phyloP scores from a whole-genome alignment of 2,888 invertebrate genomes.

The Mystacides longicornis region DNA sequence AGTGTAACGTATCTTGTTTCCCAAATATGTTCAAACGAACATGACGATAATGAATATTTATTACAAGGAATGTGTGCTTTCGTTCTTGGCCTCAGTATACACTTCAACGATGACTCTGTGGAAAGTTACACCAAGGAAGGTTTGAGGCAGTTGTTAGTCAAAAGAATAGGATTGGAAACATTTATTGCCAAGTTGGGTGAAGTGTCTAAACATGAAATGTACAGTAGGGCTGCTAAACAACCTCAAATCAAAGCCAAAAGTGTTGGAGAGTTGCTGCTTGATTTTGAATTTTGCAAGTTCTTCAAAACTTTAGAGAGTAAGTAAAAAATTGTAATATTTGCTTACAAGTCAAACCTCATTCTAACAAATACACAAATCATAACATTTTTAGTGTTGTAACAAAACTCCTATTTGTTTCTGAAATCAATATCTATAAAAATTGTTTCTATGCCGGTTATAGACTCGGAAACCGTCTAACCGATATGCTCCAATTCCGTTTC shows the following conservation, averaged over 20 bases:
- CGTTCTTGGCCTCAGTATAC: conserved; percentile 84
- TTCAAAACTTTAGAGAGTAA: conserved; percentile 75
- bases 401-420: no score
- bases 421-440: no score
- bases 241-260: conserved; percentile 78
- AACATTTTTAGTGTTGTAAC: no score
- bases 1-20: conserved; percentile 81
- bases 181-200: conserved; percentile 80
- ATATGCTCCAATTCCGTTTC: no score
- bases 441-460: no score
- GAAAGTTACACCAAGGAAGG: conserved; percentile 68
- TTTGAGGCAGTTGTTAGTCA: conserved; percentile 75
- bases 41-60: conserved; percentile 84
- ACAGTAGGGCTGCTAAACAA: conserved; percentile 86
- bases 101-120: conserved; percentile 80
- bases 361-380: no score
- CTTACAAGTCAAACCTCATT: no score
- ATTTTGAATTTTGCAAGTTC: conserved; percentile 90
- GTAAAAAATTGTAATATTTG: conserved; percentile 22
- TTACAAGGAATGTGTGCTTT: conserved; percentile 87
- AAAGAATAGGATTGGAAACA: conserved; percentile 84
- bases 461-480: no score
- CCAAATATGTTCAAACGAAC: conserved; percentile 73
- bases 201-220: conserved; percentile 83
- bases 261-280: conserved; percentile 75